Evolutionary conservation across 2,113 vertebrate species (phyloP).

Genomic region (western clawed frog (Xenopus tropicalis)): UCB_Xtro_10.0 CM004446.2:78502001-78502500

Average conservation of each 20-base stretch:
- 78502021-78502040: too few species aligned
- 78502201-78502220: too few species aligned
- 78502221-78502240: background rate
- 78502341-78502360: background rate
- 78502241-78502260: background rate
- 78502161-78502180: too few species aligned
- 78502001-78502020: too few species aligned
- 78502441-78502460: conserved; percentile 10
- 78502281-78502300: background rate
- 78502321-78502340: background rate
- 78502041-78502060: too few species aligned
- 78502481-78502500: conserved; percentile 45
- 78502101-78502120: too few species aligned
- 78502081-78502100: too few species aligned
- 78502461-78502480: conserved; percentile 39
- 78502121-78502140: too few species aligned
- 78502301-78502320: background rate
- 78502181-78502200: too few species aligned
- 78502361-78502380: background rate
- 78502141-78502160: too few species aligned
- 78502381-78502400: conserved; percentile 1
- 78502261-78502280: background rate
- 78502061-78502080: too few species aligned
- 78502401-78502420: background rate
- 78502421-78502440: background rate